Evolutionary conservation across 2,888 invertebrate species (phyloP).

Genomic region (Tortricodes alternella): DNA sequence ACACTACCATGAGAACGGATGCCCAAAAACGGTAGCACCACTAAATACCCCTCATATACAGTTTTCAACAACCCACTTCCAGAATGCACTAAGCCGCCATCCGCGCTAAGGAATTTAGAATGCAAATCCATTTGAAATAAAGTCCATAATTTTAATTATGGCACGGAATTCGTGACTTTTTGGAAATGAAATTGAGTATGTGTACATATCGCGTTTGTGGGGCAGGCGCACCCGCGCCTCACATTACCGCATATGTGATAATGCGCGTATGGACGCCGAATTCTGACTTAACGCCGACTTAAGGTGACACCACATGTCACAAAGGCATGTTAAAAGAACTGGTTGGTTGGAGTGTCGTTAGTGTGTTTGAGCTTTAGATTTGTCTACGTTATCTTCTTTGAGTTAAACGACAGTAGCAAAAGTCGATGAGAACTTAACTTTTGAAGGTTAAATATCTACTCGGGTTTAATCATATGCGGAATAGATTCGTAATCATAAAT

Average conservation of each 20-base stretch:
- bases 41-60: conserved; percentile 48
- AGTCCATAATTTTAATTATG: not conserved
- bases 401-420: not conserved
- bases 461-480: no score
- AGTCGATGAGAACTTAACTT: no score
- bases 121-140: not conserved
- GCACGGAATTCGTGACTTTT: not conserved
- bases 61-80: conserved; percentile 42
- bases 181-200: conserved; percentile 34
- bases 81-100: not conserved
- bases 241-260: conserved; percentile 72
- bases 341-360: conserved; percentile 38
- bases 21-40: conserved; percentile 27
- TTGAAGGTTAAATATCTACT: no score
- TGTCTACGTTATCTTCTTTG: not conserved
- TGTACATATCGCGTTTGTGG: conserved; percentile 49
- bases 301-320: conserved; percentile 59
- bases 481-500: no score
- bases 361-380: conserved; percentile 18
- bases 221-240: conserved; percentile 54
- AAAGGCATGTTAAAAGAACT: conserved; percentile 43
- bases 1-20: conserved; percentile 26
- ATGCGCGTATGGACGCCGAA: conserved; percentile 68
- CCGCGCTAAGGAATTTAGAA: not conserved
- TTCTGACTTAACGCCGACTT: conserved; percentile 53